phyloP scores from a whole-genome alignment of 1,140 invertebrate genomes.

The Neodiprion fabricii region DNA sequence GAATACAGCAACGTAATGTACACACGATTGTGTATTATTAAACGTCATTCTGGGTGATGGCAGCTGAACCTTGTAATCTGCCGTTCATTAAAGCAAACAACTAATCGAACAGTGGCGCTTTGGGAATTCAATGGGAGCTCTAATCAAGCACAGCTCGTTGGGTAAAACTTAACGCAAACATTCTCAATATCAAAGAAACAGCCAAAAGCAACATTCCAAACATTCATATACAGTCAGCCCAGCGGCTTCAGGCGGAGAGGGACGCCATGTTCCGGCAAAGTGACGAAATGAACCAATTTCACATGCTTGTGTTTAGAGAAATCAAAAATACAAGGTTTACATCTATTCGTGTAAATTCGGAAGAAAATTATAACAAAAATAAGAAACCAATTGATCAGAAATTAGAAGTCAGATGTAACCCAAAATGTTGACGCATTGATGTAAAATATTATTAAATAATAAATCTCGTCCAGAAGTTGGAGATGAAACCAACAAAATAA shows the following conservation, averaged over 20 bases:
- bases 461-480: constrained; percentile 23
- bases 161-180: neutral
- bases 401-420: too few relatives aligned
- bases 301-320: neutral
- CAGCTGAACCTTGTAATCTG: constrained; percentile 5
- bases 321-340: neutral
- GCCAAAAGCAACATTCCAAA: constrained; percentile 51
- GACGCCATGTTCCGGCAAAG: constrained; percentile 36
- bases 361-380: neutral
- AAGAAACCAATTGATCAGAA: too few relatives aligned
- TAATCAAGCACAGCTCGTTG: neutral
- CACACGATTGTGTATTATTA: too few relatives aligned
- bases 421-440: neutral
- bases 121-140: neutral
- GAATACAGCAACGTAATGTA: too few relatives aligned
- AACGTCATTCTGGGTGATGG: neutral
- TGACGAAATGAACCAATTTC: neutral
- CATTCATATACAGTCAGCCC: constrained; percentile 38
- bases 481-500: constrained; percentile 19
- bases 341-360: too few relatives aligned
- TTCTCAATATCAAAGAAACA: constrained; percentile 33
- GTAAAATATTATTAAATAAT: neutral
- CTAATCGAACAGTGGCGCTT: neutral
- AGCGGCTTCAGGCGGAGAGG: constrained; percentile 27
- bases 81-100: neutral